These are phyloP conservation scores for Plodia interpunctella DNA, from an alignment of 1,140 invertebrate genomes.

Conservation along the genomic window DNA sequence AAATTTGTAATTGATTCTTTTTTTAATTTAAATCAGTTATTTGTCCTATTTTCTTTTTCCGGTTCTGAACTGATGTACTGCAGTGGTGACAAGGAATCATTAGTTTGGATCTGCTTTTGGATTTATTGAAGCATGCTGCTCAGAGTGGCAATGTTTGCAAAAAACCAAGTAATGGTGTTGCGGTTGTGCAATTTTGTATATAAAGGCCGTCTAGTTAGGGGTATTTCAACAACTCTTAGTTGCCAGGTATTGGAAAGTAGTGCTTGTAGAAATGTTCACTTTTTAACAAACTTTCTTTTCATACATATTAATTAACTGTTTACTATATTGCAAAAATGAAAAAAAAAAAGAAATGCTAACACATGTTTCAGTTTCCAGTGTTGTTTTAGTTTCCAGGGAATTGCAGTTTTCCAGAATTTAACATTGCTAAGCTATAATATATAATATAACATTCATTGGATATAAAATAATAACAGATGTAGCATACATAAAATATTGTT, in stretches of 20 bases:
- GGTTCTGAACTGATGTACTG: conserved; percentile 36
- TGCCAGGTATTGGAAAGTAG: conserved; percentile 54
- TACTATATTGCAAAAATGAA: no score
- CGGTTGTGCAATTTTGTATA: conserved; percentile 41
- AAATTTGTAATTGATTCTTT: no score
- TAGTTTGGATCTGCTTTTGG: conserved; percentile 31
- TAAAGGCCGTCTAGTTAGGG: conserved; percentile 49
- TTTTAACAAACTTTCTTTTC: not conserved
- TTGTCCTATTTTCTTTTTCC: conserved; percentile 46
- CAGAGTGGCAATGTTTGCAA: conserved; percentile 45
- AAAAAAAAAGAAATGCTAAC: no score
- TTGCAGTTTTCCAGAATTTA: no score
- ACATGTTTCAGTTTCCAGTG: no score
- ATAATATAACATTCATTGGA: no score
- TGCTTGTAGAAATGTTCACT: conserved; percentile 11
- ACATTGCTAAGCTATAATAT: no score
- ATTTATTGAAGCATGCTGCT: conserved; percentile 48
- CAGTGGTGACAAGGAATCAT: conserved; percentile 64
- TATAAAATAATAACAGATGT: no score
- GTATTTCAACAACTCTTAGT: conserved; percentile 59
- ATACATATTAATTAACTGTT: no score
- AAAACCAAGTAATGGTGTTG: conserved; percentile 35
- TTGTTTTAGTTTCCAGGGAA: no score
- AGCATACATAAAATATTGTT: no score
- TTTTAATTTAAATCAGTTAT: not conserved